Base-by-base conservation (phyloP, 1,140 invertebrate species). In the Polypedilum pembai region DNA sequence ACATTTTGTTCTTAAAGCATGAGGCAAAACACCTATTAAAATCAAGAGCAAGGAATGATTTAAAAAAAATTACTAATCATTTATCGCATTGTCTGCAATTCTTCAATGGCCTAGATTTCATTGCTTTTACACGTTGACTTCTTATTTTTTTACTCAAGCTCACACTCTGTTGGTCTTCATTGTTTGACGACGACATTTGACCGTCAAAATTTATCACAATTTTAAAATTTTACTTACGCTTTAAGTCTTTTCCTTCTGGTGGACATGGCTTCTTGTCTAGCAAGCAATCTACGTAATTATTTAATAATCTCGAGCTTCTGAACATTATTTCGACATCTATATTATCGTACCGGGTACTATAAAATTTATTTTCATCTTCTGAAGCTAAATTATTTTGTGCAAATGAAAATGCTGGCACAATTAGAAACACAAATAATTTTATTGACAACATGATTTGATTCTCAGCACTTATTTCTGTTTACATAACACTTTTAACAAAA, bases 1-100 rank as follows among this genome's bases (percentile, higher is more conserved):
- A 77, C 88, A 89, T 75, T 88, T 87, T 72, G 85, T 88, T 76
- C 84, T 79, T 41, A 89, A 77, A 3, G 87, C 87, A 81, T 89
- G 88, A 33, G 88, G 88, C 40, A 89, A 79, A 76, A 87, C 81
- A 75, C 82, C 89, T 90, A 82, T 69, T 4, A n/a, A 15, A 56
- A 56, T 56, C 4, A 33, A 33, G 24, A 33, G 1, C 24, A 33
- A 33, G 24, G 24, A 33, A 33, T 33, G 1, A 33, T 33, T 33
- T 3, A 33, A 33, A 33, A 33, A 33, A 33, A 33, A 3, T 33
- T 33, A 5, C 24, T 33, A 33, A 33, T 33, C 24, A 33, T 33
- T 33, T 33, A 33, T 33, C 24, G 5, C 24, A 33, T 33, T 33
- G 24, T 33, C 5, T 33, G 24, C 24, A 33, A 33, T 5, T 33